These are phyloP conservation scores for Dione vanillae DNA, from an alignment of 2,888 invertebrate species.

Conservation along the genomic window DNA sequence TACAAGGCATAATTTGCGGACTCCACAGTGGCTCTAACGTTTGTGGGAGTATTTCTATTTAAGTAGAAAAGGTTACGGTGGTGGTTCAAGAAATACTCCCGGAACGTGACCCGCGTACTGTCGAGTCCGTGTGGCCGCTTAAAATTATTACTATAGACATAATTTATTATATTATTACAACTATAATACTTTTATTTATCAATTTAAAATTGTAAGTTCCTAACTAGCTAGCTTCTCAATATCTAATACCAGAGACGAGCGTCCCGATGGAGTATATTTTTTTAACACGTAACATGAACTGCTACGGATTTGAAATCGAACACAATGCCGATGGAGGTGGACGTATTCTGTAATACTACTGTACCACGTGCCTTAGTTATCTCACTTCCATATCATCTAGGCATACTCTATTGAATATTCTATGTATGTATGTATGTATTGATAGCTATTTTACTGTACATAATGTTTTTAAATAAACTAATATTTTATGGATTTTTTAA, in stretches of 20 bases:
- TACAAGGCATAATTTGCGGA: constrained; percentile 76
- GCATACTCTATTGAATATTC: constrained; percentile 73
- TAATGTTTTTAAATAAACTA: constrained; percentile 81
- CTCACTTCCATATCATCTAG: constrained; percentile 81
- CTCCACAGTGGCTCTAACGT: constrained; percentile 64
- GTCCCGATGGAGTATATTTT: constrained; percentile 61
- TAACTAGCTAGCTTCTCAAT: constrained; percentile 79
- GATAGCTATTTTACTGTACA: constrained; percentile 80
- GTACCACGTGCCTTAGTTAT: constrained; percentile 80
- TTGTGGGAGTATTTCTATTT: constrained; percentile 75
- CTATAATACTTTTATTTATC: constrained; percentile 72
- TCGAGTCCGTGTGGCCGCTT: constrained; percentile 63
- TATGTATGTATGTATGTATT: constrained; percentile 81
- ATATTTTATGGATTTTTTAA: constrained; percentile 84
- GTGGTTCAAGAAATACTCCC: constrained; percentile 73
- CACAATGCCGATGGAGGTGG: neutral
- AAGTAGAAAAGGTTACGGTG: constrained; percentile 50
- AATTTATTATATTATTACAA: constrained; percentile 78
- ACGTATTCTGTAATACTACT: constrained; percentile 51
- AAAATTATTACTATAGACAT: constrained; percentile 74
- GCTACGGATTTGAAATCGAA: constrained; percentile 5
- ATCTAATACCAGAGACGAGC: constrained; percentile 61
- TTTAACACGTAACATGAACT: constrained; percentile 57
- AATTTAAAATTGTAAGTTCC: constrained; percentile 81
- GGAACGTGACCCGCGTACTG: constrained; percentile 61